Base-by-base conservation (phyloP, 92 coral and sea anemone genomes). In the Scolanthus callimorphus region DNA sequence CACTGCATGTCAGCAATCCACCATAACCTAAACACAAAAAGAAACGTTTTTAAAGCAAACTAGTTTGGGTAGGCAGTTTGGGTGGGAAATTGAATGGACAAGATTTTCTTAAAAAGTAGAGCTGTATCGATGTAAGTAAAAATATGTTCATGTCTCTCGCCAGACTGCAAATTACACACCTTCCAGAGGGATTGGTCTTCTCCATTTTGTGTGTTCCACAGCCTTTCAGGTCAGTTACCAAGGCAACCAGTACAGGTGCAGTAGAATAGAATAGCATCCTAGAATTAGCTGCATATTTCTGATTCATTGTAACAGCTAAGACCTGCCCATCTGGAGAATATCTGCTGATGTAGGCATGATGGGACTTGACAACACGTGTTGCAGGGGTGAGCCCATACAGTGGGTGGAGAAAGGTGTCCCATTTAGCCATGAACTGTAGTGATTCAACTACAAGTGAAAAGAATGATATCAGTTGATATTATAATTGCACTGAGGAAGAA, bases 1-100 rank as follows among this genome's bases (percentile, higher is more conserved):
- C 99, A 94, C 1, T 76, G 56, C 78, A 94, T 77, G 62, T 94
- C 94, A 48, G 90, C 82, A 31, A 88, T 52, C 99, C 99, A 94
- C 96, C 99, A 94, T 25, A 80, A 51, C 49, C 99, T 94, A 61
- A 30, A 0, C 11, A 27, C 52, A 20, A 15, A 15, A 11, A 12
- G 29, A 23, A 34, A 34, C 6, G 15, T 34, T 34, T 6, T 34
- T 34, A 34, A 34, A 34, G 15, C 6, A 34, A 34, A 34, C 6
- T 6, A 34, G n/a, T n/a, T n/a, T n/a, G n/a, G n/a, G n/a, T n/a
- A n/a, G n/a, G n/a, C n/a, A n/a, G n/a, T n/a, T n/a, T n/a, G n/a
- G n/a, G n/a, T n/a, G n/a, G n/a, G n/a, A n/a, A n/a, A n/a, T n/a
- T n/a, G n/a, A n/a, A n/a, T n/a, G n/a, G n/a, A n/a, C n/a, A n/a